phyloP scores from a whole-genome alignment of 2,888 invertebrate genomes.

The Lasioglossum malachurum region DNA sequence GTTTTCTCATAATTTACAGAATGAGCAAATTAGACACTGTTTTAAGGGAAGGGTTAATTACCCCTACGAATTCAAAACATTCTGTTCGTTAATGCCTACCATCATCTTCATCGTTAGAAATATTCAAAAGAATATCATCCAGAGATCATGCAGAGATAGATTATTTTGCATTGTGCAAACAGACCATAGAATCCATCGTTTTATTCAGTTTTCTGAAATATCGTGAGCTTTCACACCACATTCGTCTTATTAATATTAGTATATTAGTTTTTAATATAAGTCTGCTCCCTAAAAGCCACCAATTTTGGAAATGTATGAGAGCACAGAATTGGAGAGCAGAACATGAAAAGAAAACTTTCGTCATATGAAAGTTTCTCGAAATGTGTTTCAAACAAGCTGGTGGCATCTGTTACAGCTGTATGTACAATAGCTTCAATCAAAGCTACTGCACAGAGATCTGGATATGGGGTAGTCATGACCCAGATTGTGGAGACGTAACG shows the following conservation, averaged over 20 bases:
- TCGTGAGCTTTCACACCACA: neutral
- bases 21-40: too few species aligned
- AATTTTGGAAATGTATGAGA: neutral
- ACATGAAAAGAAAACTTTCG: conserved; percentile 24
- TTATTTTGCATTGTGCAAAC: neutral
- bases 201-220: neutral
- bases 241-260: neutral
- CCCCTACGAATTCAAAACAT: too few species aligned
- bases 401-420: conserved; percentile 41
- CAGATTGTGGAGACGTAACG: neutral
- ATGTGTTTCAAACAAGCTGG: conserved; percentile 29
- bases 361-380: conserved; percentile 37
- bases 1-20: too few species aligned
- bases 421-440: conserved; percentile 17
- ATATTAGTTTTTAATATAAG: neutral
- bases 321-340: neutral
- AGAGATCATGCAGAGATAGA: neutral
- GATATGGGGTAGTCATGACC: neutral
- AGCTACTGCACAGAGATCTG: neutral
- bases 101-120: too few species aligned
- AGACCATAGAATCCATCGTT: neutral
- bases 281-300: neutral
- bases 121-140: too few species aligned
- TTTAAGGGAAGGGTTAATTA: too few species aligned
- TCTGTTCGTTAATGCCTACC: too few species aligned